Evolutionary conservation across 2,888 invertebrate genomes (phyloP).

Genomic region (Diabrotica balteata): DNA sequence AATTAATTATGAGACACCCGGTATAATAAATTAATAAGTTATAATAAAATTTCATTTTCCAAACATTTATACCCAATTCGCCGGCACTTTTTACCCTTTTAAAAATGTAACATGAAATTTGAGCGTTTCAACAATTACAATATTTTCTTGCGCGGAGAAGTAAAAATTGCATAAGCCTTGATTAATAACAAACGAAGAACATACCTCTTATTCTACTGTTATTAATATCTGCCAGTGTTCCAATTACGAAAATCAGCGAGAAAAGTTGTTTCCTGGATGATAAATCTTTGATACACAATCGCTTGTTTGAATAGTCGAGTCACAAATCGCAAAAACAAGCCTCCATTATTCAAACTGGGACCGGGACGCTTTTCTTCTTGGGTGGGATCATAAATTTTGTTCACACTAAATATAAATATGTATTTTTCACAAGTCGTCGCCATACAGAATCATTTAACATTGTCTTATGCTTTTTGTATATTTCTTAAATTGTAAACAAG

Average conservation of each 20-base stretch:
- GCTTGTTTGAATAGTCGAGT: conserved; percentile 46
- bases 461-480: conserved; percentile 10
- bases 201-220: conserved; percentile 51
- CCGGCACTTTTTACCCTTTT: no score
- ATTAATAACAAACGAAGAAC: no score
- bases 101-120: no score
- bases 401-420: conserved; percentile 30
- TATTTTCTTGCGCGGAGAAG: no score
- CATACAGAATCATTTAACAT: conserved; percentile 20
- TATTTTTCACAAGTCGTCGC: conserved; percentile 26
- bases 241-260: conserved; percentile 54
- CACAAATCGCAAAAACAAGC: conserved; percentile 45
- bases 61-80: no score
- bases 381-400: conserved; percentile 43
- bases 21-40: no score
- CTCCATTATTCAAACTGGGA: conserved; percentile 43
- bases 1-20: no score
- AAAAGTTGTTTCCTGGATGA: conserved; percentile 48
- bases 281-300: conserved; percentile 54
- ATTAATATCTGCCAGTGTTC: conserved; percentile 53
- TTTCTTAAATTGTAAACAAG: neutral
- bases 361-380: conserved; percentile 38
- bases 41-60: no score
- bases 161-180: no score
- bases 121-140: no score